These are phyloP conservation scores for Mongoloraphidia duomilia DNA, from an alignment of 2,888 invertebrate species.

Conservation along the genomic window DNA sequence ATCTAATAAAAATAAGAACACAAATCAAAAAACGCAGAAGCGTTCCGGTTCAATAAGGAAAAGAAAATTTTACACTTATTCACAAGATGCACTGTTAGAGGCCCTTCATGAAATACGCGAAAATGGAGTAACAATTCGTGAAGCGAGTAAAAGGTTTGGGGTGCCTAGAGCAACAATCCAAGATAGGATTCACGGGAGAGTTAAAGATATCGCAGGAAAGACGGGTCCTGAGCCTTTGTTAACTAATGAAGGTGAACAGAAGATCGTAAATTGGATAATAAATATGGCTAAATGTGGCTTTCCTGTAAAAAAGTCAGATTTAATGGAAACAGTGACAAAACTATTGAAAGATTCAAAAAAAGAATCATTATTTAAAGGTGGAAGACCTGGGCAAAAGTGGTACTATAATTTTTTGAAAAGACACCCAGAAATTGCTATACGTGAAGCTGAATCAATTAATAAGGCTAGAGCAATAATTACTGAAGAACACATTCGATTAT, in stretches of 20 bases:
- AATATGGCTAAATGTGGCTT: constrained; percentile 18
- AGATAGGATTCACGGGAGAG: constrained; percentile 6
- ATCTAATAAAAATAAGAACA: too few species aligned
- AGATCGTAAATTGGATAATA: constrained; percentile 15
- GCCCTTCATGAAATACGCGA: too few species aligned
- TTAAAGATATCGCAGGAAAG: constrained; percentile 13
- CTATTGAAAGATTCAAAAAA: constrained; percentile 7
- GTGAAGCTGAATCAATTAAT: constrained; percentile 15
- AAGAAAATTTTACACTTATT: too few species aligned
- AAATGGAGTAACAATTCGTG: too few species aligned
- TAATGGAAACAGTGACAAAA: constrained; percentile 18
- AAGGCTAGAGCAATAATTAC: constrained; percentile 17
- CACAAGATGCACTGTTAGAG: too few species aligned
- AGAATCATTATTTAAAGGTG: too few species aligned
- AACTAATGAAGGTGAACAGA: constrained; percentile 15
- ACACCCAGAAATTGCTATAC: constrained; percentile 13
- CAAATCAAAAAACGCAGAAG: too few species aligned
- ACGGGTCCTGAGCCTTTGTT: constrained; percentile 14
- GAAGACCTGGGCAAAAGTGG: constrained; percentile 17
- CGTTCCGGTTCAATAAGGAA: too few species aligned
- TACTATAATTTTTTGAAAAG: constrained; percentile 16
- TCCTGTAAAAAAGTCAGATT: constrained; percentile 17
- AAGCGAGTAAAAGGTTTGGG: too few species aligned
- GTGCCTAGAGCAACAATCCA: too few species aligned
- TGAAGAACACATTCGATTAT: constrained; percentile 16